Evolutionary conservation across 2,113 vertebrate species (phyloP).

Genomic region (Tupaia chinensis): DNA sequence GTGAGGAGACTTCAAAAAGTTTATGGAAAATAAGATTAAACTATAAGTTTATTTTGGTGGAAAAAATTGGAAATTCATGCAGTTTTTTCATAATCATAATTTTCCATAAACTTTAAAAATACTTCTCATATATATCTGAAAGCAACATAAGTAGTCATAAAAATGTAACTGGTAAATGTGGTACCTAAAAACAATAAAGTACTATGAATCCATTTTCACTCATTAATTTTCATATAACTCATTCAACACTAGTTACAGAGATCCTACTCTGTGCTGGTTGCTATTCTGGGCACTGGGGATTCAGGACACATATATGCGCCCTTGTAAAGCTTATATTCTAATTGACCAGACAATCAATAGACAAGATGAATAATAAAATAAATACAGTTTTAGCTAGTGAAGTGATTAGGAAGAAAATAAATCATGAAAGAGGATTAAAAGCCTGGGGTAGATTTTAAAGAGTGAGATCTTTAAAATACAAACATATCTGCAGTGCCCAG

Average conservation of each 20-base stretch:
- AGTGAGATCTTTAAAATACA: background rate
- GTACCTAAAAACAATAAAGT: background rate
- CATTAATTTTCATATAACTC: background rate
- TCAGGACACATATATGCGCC: background rate
- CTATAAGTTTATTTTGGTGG: too few relatives aligned
- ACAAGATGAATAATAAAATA: background rate
- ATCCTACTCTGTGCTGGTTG: background rate
- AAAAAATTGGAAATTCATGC: too few relatives aligned
- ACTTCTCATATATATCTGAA: background rate
- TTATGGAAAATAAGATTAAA: too few relatives aligned
- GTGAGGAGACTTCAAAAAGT: too few relatives aligned
- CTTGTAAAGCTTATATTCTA: background rate
- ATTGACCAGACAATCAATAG: background rate
- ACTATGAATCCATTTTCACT: background rate
- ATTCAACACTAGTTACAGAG: background rate
- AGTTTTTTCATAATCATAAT: too few relatives aligned
- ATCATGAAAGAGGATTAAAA: background rate
- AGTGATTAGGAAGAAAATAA: background rate
- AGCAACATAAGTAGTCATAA: background rate
- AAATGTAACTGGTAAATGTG: background rate
- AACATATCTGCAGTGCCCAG: background rate
- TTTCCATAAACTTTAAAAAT: too few relatives aligned
- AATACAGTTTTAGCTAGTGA: background rate
- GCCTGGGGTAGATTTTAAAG: rapidly evolving
- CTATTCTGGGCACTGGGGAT: background rate